A percentile compares a stretch with the other conserved stretches of the same genome.
Conservation (phyloP, 2,113 vertebrate species). For the Montifringilla adamsi region DNA sequence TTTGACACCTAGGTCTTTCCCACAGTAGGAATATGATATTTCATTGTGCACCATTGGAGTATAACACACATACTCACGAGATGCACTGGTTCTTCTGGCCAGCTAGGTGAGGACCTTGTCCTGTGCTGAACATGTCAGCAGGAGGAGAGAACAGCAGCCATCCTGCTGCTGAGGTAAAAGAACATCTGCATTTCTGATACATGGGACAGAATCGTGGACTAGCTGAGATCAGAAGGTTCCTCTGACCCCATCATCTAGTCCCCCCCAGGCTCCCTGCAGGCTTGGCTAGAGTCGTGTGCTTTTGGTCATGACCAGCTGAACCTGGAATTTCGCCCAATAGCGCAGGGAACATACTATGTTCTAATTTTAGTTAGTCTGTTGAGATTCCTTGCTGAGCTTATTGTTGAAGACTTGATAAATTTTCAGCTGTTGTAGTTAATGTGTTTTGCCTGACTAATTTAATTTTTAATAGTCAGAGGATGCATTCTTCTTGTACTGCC, state of each 20-base stretch:
- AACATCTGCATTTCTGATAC: not conserved
- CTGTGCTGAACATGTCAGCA: not conserved
- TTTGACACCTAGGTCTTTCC: not conserved
- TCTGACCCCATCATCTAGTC: not conserved
- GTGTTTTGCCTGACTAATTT: not conserved
- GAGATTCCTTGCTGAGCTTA: not conserved
- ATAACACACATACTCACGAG: not conserved
- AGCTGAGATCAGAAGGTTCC: not conserved
- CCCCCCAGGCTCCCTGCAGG: not conserved
- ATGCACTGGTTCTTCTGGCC: not conserved
- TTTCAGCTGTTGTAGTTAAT: not conserved
- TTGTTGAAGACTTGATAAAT: not conserved
- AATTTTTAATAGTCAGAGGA: not conserved
- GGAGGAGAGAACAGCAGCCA: not conserved
- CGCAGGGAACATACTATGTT: not conserved
- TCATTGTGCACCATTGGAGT: not conserved
- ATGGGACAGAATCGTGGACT: not conserved
- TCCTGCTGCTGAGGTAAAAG: not conserved
- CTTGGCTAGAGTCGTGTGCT: not conserved
- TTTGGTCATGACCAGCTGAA: not conserved
- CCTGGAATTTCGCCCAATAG: not conserved
- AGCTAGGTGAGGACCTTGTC: not conserved
- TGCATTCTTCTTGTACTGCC: slow-evolving; percentile 17
- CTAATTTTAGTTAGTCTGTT: not conserved
- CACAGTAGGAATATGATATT: not conserved